Percentiles rank a stretch among this genome's conserved stretches.
These are phyloP conservation scores for Phania funesta DNA, from an alignment of 2,888 invertebrate species.

Conservation along the genomic window DNA sequence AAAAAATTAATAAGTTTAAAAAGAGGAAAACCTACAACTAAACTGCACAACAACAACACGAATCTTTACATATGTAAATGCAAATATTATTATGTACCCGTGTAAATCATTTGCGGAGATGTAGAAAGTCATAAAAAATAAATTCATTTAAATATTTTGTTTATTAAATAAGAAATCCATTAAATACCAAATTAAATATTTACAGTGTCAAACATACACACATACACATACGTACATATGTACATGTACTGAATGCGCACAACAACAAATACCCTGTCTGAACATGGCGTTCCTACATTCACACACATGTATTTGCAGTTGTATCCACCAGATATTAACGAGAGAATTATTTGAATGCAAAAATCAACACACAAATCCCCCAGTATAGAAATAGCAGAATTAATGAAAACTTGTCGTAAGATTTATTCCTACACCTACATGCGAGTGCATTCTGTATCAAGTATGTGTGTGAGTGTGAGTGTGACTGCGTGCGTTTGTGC, in stretches of 20 bases:
- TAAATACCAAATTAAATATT: slow-evolving; percentile 50
- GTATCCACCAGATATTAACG: not conserved
- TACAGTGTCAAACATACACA: slow-evolving; percentile 41
- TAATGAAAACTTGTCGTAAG: slow-evolving; percentile 9
- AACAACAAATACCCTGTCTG: not conserved
- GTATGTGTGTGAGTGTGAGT: not conserved
- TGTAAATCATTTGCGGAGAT: slow-evolving; percentile 49
- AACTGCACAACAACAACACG: slow-evolving; percentile 13
- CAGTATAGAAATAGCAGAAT: not conserved
- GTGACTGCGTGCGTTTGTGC: not conserved
- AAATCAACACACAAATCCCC: not conserved
- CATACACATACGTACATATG: not conserved
- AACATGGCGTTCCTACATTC: not conserved
- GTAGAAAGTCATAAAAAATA: slow-evolving; percentile 53
- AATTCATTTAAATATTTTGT: slow-evolving; percentile 61
- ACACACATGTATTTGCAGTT: not conserved
- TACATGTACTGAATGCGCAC: no score
- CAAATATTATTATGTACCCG: slow-evolving; percentile 1
- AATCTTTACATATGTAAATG: slow-evolving; percentile 31
- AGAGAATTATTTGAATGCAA: not conserved
- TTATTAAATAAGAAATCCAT: slow-evolving; percentile 44
- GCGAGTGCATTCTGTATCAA: not conserved
- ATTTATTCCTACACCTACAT: slow-evolving; percentile 11
- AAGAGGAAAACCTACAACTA: no score
- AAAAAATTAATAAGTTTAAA: slow-evolving; percentile 36